These are phyloP conservation scores for Cheilosia grossa DNA, from an alignment of 2,888 invertebrate species.

Conservation along the genomic window DNA sequence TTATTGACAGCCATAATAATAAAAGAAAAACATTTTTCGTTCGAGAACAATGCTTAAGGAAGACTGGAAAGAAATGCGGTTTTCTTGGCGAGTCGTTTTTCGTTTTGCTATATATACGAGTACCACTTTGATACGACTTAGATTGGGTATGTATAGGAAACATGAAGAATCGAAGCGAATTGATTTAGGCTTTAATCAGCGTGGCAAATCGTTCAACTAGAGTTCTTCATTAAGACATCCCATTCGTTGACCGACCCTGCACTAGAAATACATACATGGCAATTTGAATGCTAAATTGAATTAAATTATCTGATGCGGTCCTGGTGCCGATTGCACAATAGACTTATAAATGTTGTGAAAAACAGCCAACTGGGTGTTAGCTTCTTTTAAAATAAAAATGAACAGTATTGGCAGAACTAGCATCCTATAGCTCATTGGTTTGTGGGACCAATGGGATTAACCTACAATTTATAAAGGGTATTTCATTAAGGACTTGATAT, in stretches of 20 bases:
- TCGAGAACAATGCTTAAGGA: conserved; percentile 47
- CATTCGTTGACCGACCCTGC: not conserved
- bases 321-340: not conserved
- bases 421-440: too few species aligned
- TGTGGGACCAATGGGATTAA: too few species aligned
- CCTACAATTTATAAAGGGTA: too few species aligned
- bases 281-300: conserved; percentile 12
- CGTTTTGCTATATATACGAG: not conserved
- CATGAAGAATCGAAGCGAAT: conserved; percentile 48
- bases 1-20: conserved; percentile 73
- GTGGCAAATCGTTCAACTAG: conserved; percentile 52
- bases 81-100: conserved; percentile 31
- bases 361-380: too few species aligned
- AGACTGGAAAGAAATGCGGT: conserved; percentile 38
- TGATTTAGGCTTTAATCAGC: conserved; percentile 55
- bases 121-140: not conserved
- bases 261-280: conserved; percentile 23
- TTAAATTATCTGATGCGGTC: not conserved
- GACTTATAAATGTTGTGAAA: too few species aligned
- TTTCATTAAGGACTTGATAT: too few species aligned
- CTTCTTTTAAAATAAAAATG: too few species aligned
- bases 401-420: too few species aligned
- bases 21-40: conserved; percentile 64
- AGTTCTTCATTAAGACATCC: conserved; percentile 24
- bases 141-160: not conserved